Percentiles rank a stretch among this genome's conserved stretches.
Conservation (phyloP, 2,113 vertebrate genomes). For the Burhinus bistriatus region DNA sequence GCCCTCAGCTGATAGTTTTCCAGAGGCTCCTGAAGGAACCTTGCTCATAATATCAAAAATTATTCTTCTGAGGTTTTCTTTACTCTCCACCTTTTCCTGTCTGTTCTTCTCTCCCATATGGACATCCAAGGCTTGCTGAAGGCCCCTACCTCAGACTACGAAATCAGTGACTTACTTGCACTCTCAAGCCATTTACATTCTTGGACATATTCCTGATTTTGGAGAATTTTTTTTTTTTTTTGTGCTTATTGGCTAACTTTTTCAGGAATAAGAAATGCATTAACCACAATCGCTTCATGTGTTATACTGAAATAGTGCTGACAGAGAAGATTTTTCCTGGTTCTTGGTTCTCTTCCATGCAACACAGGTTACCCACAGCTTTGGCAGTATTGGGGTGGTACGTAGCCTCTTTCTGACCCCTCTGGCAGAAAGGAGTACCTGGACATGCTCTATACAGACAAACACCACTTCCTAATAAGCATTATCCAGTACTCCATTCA, state of each 20-base stretch:
- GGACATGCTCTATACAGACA: background rate
- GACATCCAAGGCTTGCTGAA: background rate
- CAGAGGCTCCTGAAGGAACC: background rate
- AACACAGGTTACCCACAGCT: rapidly evolving
- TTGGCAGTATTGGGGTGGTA: background rate
- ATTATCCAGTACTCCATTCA: background rate
- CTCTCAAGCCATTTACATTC: background rate
- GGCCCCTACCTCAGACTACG: background rate
- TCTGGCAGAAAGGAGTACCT: background rate
- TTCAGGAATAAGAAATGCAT: background rate
- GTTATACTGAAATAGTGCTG: background rate
- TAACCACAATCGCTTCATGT: background rate
- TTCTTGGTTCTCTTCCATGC: background rate
- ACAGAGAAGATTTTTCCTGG: background rate
- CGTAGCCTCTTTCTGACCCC: background rate
- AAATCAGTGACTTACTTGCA: background rate
- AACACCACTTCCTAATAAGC: background rate
- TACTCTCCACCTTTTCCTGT: background rate
- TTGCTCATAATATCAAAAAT: background rate
- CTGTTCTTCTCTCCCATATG: background rate
- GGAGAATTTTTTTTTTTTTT: background rate
- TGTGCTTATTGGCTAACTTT: background rate
- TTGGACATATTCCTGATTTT: background rate
- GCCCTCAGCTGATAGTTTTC: background rate
- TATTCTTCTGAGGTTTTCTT: background rate